Base-by-base conservation (phyloP, 2,113 vertebrate species). In the Chamaea fasciata region DNA sequence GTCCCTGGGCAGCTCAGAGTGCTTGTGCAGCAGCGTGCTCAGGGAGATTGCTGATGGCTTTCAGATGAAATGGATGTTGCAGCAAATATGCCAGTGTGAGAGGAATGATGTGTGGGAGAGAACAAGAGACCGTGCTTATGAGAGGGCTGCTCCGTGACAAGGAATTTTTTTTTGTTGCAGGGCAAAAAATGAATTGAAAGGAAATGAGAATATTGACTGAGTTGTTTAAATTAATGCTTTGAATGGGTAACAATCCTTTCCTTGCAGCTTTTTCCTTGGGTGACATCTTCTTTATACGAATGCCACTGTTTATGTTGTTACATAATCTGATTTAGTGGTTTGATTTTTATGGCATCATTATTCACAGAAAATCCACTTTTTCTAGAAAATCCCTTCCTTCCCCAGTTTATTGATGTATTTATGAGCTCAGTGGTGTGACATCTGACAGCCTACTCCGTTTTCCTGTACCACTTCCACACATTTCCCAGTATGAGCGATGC, bases 301-400 rank as follows among this genome's bases (percentile, higher is more conserved):
- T 92, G 86, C 65, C 49, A 27, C 79, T 92, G 69, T 95, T 86
- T 42, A 35, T 64, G 63, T 70, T 83, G 84, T 87, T 95, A n/a
- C 30, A 46, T 96, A 93, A 90, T 93, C 76, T 93, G 73, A 79
- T 91, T 89, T 93, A 4, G 39, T 6, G 1, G 47, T 68, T 93
- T 68, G 60, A 60, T 87, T 93, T 90, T 92, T 35, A 18, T 71
- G 52, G 44, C 89, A 35, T 82, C 21, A 31, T 90, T 92, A 53
- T 89, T 90, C 57, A 53, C 46, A 57, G 90, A 86, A 95, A 93
- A 95, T 93, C 80, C 80, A 70, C 56, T 93, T 95, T 94, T 85
- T 87, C 79, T 95, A 94, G 94, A 89, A 95, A 92, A 95, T 90
- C 86, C 90, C 56, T 87, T 80, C 81, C 55, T 95, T 94, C 56